Evolutionary conservation across 2,888 invertebrate genomes (phyloP), one percentile per base, ranked within the genome.

Genomic region (Drosophila niveifrons): DNA sequence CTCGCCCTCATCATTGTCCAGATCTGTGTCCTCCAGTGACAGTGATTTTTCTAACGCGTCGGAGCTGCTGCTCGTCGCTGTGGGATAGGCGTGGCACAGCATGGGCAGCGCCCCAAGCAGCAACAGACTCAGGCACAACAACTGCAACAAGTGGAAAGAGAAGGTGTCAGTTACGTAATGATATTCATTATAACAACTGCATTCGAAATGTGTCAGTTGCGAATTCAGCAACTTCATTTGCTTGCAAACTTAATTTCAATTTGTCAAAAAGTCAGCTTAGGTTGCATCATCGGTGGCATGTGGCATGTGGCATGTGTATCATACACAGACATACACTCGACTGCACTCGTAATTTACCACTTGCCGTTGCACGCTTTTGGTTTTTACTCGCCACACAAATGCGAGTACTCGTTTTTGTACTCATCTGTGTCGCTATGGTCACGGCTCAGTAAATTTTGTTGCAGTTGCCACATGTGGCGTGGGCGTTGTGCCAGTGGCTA

Each of bases 1-100:
- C 66, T 89, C 90, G 34, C 90, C 86, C 39, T 90, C 79, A 11
- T 92, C 91, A 56, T 77, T 90, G 71, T 91, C 91, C 73, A 90
- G 82, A 56, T 87, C 81, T 41, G 85, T 88, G 56, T 91, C 90
- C 44, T 90, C 91, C 58, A 89, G 72, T 31, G 89, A 84, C 31
- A 88, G 67, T 3, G 85, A 81, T 61, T 82, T 89, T 15, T 91
- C 90, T 1, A 81, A 55, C 9, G 72, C 78, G 3, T 58, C 63
- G n/a, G 50, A 50, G 29, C 46, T 41, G 50, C 53, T 62, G 46
- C 50, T 64, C 17, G 59, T 73, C 0, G 71, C 75, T 0, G 86
- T 73, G 3, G 92, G 91, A 70, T 86, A 86, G 52, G 89, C 72
- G 51, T 84, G 79, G 66, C 90, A 85, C 28, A 91, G 70, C 67